Percentiles rank a stretch among this genome's conserved stretches.
phyloP scores from a whole-genome alignment of 2,888 invertebrate species.

The Hirtodrosophila trivittata region DNA sequence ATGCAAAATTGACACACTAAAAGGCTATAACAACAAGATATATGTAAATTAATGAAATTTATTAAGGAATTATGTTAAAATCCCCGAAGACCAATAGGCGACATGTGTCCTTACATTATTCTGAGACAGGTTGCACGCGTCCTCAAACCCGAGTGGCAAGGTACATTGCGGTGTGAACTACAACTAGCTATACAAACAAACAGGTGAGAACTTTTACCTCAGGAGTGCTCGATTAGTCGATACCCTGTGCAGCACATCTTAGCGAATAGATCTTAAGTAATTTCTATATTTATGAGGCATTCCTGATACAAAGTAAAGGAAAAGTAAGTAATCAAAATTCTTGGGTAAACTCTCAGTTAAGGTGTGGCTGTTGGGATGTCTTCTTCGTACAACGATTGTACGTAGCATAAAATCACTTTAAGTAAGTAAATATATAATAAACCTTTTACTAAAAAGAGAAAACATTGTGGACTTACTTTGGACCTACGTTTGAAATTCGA shows the following conservation, averaged over 20 bases:
- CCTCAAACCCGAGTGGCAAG: constrained; percentile 11
- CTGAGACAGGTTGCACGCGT: constrained; percentile 8
- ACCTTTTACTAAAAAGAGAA: too few relatives aligned
- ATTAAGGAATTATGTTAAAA: constrained; percentile 59
- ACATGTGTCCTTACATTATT: constrained; percentile 23
- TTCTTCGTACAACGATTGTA: too few relatives aligned
- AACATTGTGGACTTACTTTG: too few relatives aligned
- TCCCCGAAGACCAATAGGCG: constrained; percentile 36
- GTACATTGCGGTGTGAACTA: constrained; percentile 20
- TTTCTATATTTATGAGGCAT: too few relatives aligned
- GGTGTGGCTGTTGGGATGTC: too few relatives aligned
- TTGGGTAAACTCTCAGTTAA: too few relatives aligned
- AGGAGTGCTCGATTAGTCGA: not conserved
- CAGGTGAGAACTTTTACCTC: not conserved
- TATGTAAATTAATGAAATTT: constrained; percentile 57
- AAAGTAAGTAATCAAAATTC: too few relatives aligned
- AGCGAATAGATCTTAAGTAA: too few relatives aligned
- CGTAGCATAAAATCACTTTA: too few relatives aligned
- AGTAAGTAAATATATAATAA: too few relatives aligned
- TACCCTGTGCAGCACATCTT: constrained; percentile 4
- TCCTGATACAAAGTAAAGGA: too few relatives aligned
- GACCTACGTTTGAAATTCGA: too few relatives aligned
- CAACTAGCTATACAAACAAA: constrained; percentile 14
- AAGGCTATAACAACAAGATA: constrained; percentile 29
- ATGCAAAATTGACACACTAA: constrained; percentile 15